These are phyloP conservation scores for Pollicipes pollicipes DNA, from an alignment of 1,140 invertebrate species.

Conservation along the genomic window DNA sequence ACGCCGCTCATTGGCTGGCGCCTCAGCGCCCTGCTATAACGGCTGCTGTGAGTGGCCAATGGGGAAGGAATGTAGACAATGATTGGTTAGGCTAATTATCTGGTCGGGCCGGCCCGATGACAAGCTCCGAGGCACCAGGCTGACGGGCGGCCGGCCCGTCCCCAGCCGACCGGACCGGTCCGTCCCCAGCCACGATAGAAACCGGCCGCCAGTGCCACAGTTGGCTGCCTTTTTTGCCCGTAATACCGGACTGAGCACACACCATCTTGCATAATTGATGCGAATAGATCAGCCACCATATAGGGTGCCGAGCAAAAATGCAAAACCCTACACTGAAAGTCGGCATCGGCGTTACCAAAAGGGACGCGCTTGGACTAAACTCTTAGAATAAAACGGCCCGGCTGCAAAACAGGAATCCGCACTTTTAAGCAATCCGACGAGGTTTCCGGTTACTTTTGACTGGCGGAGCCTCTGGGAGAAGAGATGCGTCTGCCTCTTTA, in stretches of 20 bases:
- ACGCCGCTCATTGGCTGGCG: not conserved
- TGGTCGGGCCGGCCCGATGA: not conserved
- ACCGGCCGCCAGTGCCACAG: not conserved
- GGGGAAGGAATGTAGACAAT: not conserved
- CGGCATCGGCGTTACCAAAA: too few relatives aligned
- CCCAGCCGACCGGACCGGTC: not conserved
- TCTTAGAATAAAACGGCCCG: too few relatives aligned
- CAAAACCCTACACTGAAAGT: too few relatives aligned
- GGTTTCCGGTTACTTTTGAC: too few relatives aligned
- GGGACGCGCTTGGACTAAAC: too few relatives aligned
- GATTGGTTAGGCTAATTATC: constrained; percentile 2
- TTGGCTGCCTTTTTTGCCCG: not conserved
- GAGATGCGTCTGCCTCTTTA: too few relatives aligned
- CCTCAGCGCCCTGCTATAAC: not conserved
- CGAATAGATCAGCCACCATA: too few relatives aligned
- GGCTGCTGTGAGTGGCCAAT: not conserved
- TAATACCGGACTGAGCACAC: not conserved
- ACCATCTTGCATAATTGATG: not conserved
- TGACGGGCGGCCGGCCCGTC: not conserved
- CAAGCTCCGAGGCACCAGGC: not conserved
- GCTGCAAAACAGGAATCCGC: too few relatives aligned
- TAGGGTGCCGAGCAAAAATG: too few relatives aligned
- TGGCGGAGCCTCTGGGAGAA: too few relatives aligned
- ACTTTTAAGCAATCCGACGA: too few relatives aligned
- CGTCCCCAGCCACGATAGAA: constrained; percentile 1